phyloP scores from a whole-genome alignment of 2,113 vertebrate species.

The Tragulus kanchil region DNA sequence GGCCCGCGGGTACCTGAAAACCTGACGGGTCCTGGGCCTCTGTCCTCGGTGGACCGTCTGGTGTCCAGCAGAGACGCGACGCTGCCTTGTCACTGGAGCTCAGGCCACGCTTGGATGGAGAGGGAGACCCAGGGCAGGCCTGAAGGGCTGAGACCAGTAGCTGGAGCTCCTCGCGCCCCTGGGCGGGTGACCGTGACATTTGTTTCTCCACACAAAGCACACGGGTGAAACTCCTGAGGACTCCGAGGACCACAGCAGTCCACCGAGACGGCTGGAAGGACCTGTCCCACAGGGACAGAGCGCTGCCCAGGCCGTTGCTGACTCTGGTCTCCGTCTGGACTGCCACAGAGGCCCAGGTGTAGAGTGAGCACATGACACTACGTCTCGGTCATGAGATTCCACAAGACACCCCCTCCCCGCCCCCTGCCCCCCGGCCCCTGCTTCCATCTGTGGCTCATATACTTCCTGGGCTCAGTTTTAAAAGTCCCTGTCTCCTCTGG shows the following conservation, averaged over 20 bases:
- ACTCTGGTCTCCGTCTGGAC: neutral
- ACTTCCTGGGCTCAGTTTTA: neutral
- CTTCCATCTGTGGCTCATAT: neutral
- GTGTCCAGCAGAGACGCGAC: neutral
- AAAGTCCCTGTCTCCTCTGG: neutral
- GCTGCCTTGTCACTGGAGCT: too few relatives aligned
- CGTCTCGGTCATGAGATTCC: neutral
- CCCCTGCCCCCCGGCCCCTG: neutral
- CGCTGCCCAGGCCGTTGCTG: neutral
- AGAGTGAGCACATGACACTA: neutral
- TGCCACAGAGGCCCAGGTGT: neutral
- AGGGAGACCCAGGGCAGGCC: neutral
- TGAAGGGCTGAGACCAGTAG: neutral
- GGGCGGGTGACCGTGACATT: too few relatives aligned
- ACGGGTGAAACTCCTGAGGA: neutral
- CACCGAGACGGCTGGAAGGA: neutral
- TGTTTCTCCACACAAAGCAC: neutral
- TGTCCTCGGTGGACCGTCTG: neutral
- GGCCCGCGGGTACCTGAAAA: neutral
- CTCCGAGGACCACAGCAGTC: accelerated
- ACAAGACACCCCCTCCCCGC: neutral
- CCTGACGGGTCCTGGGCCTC: neutral
- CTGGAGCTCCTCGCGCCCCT: accelerated
- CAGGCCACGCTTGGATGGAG: neutral
- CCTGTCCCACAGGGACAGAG: neutral